phyloP scores from a whole-genome alignment of 2,888 invertebrate genomes.

The Mongoloraphidia duomilia region DNA sequence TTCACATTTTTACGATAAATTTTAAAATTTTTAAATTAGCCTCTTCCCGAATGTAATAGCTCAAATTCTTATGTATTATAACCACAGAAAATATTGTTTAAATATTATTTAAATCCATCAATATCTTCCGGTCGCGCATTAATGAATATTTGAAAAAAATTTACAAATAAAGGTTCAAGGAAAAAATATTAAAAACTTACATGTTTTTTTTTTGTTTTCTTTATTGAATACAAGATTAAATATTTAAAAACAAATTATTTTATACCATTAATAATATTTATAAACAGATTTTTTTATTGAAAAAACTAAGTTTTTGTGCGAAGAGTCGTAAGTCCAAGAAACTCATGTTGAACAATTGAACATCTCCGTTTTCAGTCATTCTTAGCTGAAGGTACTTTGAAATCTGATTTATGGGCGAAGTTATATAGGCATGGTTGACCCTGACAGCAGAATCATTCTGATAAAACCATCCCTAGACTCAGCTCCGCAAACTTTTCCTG shows the following conservation, averaged over 20 bases:
- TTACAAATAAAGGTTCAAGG: slow-evolving; percentile 4
- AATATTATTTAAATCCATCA: too few relatives aligned
- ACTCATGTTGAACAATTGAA: slow-evolving; percentile 10
- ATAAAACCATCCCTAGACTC: slow-evolving; percentile 4
- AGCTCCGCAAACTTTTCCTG: slow-evolving; percentile 8
- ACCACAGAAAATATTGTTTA: too few relatives aligned
- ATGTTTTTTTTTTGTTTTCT: slow-evolving; percentile 4
- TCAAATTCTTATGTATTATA: too few relatives aligned
- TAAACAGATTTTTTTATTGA: not conserved
- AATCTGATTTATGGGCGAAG: slow-evolving; percentile 5
- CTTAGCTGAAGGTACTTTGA: slow-evolving; percentile 3
- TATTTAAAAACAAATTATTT: slow-evolving; percentile 2
- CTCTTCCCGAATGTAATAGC: too few relatives aligned
- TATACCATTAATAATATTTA: slow-evolving; percentile 5
- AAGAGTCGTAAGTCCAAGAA: not conserved
- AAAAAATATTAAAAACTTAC: not conserved
- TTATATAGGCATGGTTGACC: slow-evolving; percentile 8
- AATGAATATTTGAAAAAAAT: slow-evolving; percentile 13
- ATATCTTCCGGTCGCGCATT: too few relatives aligned
- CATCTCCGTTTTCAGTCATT: not conserved
- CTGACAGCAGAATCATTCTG: slow-evolving; percentile 8
- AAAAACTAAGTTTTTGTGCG: not conserved
- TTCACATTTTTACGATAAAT: too few relatives aligned
- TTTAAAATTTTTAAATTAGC: too few relatives aligned
- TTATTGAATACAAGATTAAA: slow-evolving; percentile 1